Percentiles rank a stretch among this genome's conserved stretches.
These are phyloP conservation scores for Melanotaenia maccullochi DNA, from an alignment of 2,797 vertebrate species.

Conservation along the genomic window DNA sequence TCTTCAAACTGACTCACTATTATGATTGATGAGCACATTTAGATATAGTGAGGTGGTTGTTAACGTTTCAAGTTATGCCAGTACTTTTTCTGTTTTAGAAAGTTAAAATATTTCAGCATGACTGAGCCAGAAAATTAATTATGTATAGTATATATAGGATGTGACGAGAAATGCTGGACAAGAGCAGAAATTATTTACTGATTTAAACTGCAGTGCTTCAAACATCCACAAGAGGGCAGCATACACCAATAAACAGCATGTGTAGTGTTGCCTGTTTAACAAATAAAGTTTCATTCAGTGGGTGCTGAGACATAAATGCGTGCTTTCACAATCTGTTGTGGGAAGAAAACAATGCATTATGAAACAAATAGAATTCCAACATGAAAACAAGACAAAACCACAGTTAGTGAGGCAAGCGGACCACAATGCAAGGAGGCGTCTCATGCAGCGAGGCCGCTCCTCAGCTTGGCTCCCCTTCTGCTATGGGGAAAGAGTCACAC, in stretches of 20 bases:
- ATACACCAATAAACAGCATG: constrained; percentile 77
- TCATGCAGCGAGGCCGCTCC: constrained; percentile 41
- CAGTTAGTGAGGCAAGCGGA: constrained; percentile 48
- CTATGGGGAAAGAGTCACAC: constrained; percentile 63
- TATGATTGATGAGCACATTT: background rate
- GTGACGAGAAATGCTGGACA: background rate
- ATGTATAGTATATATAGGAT: background rate
- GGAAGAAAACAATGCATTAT: constrained; percentile 42
- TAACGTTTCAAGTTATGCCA: background rate
- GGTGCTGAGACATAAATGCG: constrained; percentile 49
- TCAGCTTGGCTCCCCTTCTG: constrained; percentile 57
- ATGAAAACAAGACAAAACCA: constrained; percentile 61
- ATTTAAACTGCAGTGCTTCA: background rate
- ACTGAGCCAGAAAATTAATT: background rate
- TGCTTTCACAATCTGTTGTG: constrained; percentile 47
- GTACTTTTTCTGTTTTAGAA: background rate
- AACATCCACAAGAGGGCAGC: constrained; percentile 75
- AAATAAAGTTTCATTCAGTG: constrained; percentile 44
- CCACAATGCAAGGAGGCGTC: constrained; percentile 56
- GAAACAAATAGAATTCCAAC: constrained; percentile 54
- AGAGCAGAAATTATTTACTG: background rate
- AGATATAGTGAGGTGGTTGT: background rate
- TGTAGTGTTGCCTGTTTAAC: background rate
- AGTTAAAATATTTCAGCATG: background rate
- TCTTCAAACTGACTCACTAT: background rate